Evolutionary conservation across 1,140 invertebrate genomes (phyloP), one percentile per base, ranked within the genome.

Genomic region (Brachionus asplanchnoidis): DNA sequence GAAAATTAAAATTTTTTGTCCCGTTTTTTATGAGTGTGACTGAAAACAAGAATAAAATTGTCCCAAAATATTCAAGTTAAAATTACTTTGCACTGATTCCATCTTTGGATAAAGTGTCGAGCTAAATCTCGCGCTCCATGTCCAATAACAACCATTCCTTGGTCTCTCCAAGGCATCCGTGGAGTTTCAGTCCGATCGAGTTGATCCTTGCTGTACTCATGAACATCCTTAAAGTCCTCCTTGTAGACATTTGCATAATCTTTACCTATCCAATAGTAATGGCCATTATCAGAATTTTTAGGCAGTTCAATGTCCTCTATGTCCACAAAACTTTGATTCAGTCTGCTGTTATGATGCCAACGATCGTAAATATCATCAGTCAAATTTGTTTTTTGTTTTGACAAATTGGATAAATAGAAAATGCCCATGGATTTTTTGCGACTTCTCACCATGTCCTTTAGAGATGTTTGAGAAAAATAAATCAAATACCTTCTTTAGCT

Each of bases 171-270:
- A 3, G 97, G 97, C 96, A 98, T 98, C 86, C 97, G 91, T 0
- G 97, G 96, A 7, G 94, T 97, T 2, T 92, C 93, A 42, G 92
- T 93, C 46, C 96, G 91, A 88, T 97, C 94, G 28, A 85, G 56
- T 50, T 66, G 56, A 53, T 85, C 75, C 26, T 78, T 92, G 91
- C 93, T 97, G 0, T 97, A 97, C 84, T 93, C 92, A 87, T 98
- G 86, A 26, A 90, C 84, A 84, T 96, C 94, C 84, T 93, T 93
- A 90, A 98, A 97, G 90, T 99, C 97, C 90, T 98, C 97, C 17
- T 96, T 94, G 86, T 99, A 97, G 88, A 97, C 98, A 90, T 99
- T 99, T 5, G 93, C 93, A 88, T 99, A 99, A 89, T 99, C 97
- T 89, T 99, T 98, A 42, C 97, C 97, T 53, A 97, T 93, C 97